These are phyloP conservation scores for Labroides dimidiatus DNA, from an alignment of 2,797 vertebrate species.

Conservation along the genomic window DNA sequence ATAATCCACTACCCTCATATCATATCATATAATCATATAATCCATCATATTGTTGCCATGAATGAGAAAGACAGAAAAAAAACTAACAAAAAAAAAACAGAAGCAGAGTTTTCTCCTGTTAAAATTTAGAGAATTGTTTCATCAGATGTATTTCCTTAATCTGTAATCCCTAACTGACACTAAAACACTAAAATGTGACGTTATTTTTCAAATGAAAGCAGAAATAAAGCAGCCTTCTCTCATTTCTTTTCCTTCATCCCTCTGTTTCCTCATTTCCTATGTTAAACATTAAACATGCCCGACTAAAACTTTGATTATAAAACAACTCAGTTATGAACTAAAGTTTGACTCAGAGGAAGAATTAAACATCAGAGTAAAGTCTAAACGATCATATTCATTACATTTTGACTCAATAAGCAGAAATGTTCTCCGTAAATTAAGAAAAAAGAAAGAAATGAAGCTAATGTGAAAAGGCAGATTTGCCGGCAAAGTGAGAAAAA, in stretches of 20 bases:
- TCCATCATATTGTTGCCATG: too few species aligned
- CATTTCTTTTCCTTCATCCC: background rate
- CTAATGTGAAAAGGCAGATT: conserved; percentile 70
- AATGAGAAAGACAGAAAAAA: too few species aligned
- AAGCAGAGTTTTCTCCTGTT: too few species aligned
- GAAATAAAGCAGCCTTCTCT: background rate
- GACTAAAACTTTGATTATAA: conserved; percentile 32
- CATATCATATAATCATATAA: too few species aligned
- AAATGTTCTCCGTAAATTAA: conserved; percentile 61
- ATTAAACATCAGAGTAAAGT: conserved; percentile 46
- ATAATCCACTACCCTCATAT: too few species aligned
- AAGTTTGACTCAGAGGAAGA: conserved; percentile 15
- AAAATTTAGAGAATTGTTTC: too few species aligned
- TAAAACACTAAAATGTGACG: background rate
- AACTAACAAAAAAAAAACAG: too few species aligned
- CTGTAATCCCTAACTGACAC: too few species aligned
- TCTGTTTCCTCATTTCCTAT: background rate
- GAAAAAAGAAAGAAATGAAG: conserved; percentile 59
- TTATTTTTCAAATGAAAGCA: background rate
- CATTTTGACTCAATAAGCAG: conserved; percentile 69
- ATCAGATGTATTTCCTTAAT: too few species aligned
- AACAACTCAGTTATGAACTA: conserved; percentile 48
- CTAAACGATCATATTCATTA: conserved; percentile 51
- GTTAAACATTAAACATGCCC: conserved; percentile 1
- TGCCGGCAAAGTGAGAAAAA: conserved; percentile 74